Evolutionary conservation across 2,888 invertebrate species (phyloP).

Genomic region (Eristalis pertinax): DNA sequence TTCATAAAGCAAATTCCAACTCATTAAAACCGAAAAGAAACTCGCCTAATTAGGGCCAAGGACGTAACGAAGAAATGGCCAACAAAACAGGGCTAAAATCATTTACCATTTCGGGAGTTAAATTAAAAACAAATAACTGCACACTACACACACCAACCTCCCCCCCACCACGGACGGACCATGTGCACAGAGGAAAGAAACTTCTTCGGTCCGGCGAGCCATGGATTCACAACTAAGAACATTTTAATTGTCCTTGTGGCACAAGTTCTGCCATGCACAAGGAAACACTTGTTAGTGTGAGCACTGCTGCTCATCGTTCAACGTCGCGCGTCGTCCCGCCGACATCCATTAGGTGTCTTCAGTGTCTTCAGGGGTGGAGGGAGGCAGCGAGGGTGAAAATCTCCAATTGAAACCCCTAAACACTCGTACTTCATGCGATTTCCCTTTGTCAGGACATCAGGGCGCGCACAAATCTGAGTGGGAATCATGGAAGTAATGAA

Average conservation of each 20-base stretch:
- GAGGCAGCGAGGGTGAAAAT: no score
- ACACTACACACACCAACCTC: not conserved
- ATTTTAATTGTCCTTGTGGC: slow-evolving; percentile 64
- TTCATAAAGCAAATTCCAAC: slow-evolving; percentile 52
- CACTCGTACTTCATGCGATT: slow-evolving; percentile 41
- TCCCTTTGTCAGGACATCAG: slow-evolving; percentile 18
- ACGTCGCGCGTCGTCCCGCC: not conserved
- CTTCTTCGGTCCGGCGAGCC: not conserved
- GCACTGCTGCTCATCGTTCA: not conserved
- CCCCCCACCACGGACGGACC: not conserved
- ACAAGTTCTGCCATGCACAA: slow-evolving; percentile 2
- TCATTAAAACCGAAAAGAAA: slow-evolving; percentile 57
- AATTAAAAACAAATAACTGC: slow-evolving; percentile 36
- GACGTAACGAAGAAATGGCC: not conserved
- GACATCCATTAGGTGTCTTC: slow-evolving; percentile 26
- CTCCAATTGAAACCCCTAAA: slow-evolving; percentile 38
- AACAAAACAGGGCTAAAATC: slow-evolving; percentile 21
- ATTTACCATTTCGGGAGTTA: slow-evolving; percentile 45
- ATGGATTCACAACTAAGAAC: slow-evolving; percentile 7
- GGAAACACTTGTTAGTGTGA: slow-evolving; percentile 37
- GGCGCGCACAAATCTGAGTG: slow-evolving; percentile 45
- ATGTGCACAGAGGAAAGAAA: slow-evolving; percentile 26
- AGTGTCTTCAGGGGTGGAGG: no score
- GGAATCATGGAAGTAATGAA: slow-evolving; percentile 44
- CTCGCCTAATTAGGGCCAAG: slow-evolving; percentile 52